phyloP scores from a whole-genome alignment of 2,888 invertebrate genomes.

The Acrobasis consociella region DNA sequence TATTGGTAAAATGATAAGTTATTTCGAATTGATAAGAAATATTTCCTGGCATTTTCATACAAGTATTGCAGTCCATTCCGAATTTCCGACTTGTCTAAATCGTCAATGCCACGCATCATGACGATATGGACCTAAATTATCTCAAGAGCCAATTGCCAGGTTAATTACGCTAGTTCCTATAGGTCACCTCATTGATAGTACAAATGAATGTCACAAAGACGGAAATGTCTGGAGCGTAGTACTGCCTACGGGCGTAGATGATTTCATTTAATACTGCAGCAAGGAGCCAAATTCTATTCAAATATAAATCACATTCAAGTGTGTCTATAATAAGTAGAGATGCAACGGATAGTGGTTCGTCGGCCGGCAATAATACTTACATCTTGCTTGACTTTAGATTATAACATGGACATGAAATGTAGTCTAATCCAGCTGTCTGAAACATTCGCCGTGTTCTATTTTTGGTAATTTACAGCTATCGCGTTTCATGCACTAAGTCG shows the following conservation, averaged over 20 bases:
- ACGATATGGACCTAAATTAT: conserved; percentile 32
- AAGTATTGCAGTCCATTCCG: background rate
- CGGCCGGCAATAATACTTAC: too few species aligned
- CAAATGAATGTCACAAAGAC: conserved; percentile 41
- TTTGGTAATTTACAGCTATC: too few species aligned
- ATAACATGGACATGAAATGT: too few species aligned
- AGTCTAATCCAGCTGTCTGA: too few species aligned
- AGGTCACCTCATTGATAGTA: conserved; percentile 60
- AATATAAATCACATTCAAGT: too few species aligned
- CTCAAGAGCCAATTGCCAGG: conserved; percentile 48
- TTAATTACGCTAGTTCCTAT: conserved; percentile 66
- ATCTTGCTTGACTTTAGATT: too few species aligned
- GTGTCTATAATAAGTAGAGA: too few species aligned
- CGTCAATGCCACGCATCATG: conserved; percentile 22
- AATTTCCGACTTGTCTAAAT: background rate
- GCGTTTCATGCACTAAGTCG: too few species aligned
- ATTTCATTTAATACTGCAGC: too few species aligned
- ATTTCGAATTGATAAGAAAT: background rate
- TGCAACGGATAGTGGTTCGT: too few species aligned
- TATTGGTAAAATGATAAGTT: conserved; percentile 16
- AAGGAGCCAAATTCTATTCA: too few species aligned
- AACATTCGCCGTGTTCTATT: too few species aligned
- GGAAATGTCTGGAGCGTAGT: conserved; percentile 18
- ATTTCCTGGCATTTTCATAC: background rate
- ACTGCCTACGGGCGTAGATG: background rate